Conservation (phyloP, 1,140 invertebrate species). For the Linepithema humile region DNA sequence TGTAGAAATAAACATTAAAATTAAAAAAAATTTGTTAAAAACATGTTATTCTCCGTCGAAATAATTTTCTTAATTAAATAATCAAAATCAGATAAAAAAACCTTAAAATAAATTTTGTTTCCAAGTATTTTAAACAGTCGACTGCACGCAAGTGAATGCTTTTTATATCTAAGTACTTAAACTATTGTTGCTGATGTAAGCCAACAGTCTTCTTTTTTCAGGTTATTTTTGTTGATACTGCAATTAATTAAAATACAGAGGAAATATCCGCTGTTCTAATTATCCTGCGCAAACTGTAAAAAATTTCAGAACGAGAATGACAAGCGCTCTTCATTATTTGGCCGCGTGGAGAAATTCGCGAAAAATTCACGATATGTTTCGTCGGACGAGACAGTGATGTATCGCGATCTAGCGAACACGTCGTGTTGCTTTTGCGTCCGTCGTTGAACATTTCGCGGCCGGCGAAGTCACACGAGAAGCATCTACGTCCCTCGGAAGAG, state of each 20-base stretch:
- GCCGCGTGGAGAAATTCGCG: neutral
- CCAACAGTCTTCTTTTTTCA: neutral
- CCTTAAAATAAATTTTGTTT: neutral
- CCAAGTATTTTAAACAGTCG: neutral
- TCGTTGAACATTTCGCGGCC: constrained; percentile 61
- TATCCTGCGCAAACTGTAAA: neutral
- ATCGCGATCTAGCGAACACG: constrained; percentile 9
- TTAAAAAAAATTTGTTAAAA: too few relatives aligned
- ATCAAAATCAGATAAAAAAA: neutral
- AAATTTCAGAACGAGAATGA: neutral
- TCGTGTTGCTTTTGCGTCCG: constrained; percentile 44
- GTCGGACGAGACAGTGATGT: neutral
- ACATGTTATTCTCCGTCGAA: too few relatives aligned
- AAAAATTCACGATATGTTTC: constrained; percentile 19
- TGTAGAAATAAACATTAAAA: too few relatives aligned
- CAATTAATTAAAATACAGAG: neutral
- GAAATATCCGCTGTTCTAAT: constrained; percentile 4
- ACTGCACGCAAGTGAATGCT: neutral
- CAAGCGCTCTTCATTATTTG: neutral
- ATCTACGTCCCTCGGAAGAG: constrained; percentile 37
- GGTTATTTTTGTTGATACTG: neutral
- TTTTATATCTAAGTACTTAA: too few relatives aligned
- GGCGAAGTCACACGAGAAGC: constrained; percentile 64
- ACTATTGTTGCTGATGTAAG: neutral
- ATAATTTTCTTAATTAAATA: too few relatives aligned